A percentile compares a stretch with the other conserved stretches of the same genome.
These are phyloP conservation scores for Amphiprion ocellaris DNA, from an alignment of 2,113 vertebrate species.

Conservation along the genomic window DNA sequence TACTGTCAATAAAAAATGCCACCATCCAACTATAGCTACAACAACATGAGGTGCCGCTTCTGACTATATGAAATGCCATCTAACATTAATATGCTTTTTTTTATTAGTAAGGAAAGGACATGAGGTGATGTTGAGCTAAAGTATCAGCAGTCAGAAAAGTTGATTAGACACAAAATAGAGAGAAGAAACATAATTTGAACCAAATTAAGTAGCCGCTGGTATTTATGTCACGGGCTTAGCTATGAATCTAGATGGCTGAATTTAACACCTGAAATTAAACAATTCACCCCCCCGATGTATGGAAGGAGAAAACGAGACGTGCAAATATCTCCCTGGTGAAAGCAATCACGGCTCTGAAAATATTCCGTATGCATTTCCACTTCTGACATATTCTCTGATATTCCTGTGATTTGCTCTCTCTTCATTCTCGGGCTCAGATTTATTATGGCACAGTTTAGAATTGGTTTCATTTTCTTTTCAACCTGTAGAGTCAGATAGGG, in stretches of 20 bases:
- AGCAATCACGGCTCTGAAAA: constrained; percentile 31
- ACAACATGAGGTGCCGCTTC: neutral
- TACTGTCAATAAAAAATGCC: neutral
- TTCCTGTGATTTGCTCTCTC: constrained; percentile 19
- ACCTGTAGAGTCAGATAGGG: constrained; percentile 22
- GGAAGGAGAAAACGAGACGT: neutral
- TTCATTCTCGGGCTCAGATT: constrained; percentile 28
- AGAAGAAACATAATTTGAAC: constrained; percentile 30
- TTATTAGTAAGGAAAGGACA: constrained; percentile 32
- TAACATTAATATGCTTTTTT: constrained; percentile 28
- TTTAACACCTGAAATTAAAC: constrained; percentile 44
- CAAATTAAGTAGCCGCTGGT: constrained; percentile 47
- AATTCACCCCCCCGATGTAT: neutral
- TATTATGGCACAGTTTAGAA: constrained; percentile 27
- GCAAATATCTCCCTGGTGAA: constrained; percentile 2
- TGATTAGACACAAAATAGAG: constrained; percentile 21
- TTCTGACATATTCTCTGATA: constrained; percentile 15
- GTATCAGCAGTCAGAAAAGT: constrained; percentile 16
- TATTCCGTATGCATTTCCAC: constrained; percentile 16
- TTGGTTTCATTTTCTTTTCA: constrained; percentile 49
- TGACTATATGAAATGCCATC: constrained; percentile 1
- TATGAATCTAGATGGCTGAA: constrained; percentile 19
- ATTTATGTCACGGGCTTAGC: constrained; percentile 32
- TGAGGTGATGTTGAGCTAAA: constrained; percentile 12
- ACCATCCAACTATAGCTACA: neutral